phyloP scores from a whole-genome alignment of 2,888 invertebrate species.

The Leucophenga maculata region DNA sequence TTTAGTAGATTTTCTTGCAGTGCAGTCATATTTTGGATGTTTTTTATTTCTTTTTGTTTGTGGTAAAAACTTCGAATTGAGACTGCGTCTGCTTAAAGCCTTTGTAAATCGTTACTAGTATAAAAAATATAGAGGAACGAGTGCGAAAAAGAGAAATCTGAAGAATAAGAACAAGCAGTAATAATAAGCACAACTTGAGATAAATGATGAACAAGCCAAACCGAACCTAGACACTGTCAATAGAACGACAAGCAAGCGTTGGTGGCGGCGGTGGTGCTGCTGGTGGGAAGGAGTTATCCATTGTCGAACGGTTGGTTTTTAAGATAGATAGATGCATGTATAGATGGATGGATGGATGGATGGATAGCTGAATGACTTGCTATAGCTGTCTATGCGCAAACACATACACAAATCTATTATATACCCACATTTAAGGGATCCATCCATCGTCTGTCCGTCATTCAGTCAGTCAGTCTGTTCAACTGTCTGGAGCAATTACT shows the following conservation, averaged over 20 bases:
- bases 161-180: background rate
- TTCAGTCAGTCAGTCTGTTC: background rate
- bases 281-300: background rate
- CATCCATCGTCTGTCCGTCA: background rate
- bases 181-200: conserved; percentile 3
- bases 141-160: background rate
- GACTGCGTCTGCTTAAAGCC: too few relatives aligned
- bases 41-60: too few relatives aligned
- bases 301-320: background rate
- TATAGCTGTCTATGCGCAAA: background rate
- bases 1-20: too few relatives aligned
- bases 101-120: too few relatives aligned
- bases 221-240: background rate
- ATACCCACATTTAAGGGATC: conserved; percentile 8
- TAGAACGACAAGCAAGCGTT: background rate
- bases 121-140: background rate
- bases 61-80: too few relatives aligned
- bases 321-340: conserved; percentile 8
- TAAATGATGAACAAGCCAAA: conserved; percentile 4
- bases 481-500: conserved; percentile 53
- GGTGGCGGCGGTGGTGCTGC: too few relatives aligned
- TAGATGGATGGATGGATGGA: conserved; percentile 2
- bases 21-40: too few relatives aligned
- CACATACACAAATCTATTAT: conserved; percentile 8
- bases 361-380: background rate